These are phyloP conservation scores for Xiphias gladius DNA, from an alignment of 2,113 vertebrate species.

Conservation along the genomic window DNA sequence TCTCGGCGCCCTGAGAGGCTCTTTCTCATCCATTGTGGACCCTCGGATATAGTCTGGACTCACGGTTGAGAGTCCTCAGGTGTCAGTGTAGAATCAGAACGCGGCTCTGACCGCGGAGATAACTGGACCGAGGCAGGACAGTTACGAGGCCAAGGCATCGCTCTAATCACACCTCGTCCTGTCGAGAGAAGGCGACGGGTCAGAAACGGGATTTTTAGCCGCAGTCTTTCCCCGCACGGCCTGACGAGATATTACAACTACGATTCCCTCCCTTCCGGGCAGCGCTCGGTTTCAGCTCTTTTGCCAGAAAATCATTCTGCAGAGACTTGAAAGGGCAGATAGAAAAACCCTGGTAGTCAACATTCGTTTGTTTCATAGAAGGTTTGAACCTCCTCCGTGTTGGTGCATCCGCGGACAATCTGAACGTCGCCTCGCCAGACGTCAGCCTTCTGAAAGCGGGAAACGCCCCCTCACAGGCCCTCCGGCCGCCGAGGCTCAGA, in stretches of 20 bases:
- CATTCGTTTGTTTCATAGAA: too few species aligned
- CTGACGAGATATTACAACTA: too few species aligned
- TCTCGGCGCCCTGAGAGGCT: background rate
- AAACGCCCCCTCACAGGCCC: background rate
- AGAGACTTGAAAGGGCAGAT: too few species aligned
- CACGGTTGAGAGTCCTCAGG: background rate
- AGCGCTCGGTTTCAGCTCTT: background rate
- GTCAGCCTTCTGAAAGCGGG: background rate
- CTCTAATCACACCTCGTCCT: constrained; percentile 30
- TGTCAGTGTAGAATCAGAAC: constrained; percentile 7
- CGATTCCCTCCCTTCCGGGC: too few species aligned
- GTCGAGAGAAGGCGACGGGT: constrained; percentile 9
- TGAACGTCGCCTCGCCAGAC: background rate
- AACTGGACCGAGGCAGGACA: constrained; percentile 6
- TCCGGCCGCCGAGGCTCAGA: too few species aligned
- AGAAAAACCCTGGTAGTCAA: too few species aligned
- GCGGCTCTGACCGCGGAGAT: constrained; percentile 42
- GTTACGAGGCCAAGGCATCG: background rate
- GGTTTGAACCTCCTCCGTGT: background rate
- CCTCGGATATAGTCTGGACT: background rate
- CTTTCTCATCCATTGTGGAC: background rate
- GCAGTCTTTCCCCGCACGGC: background rate
- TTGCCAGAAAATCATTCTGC: background rate
- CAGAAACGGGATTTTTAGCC: background rate
- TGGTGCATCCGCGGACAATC: background rate